Conservation (phyloP, 2,113 vertebrate genomes). For the Opisthocomus hoazin region DNA sequence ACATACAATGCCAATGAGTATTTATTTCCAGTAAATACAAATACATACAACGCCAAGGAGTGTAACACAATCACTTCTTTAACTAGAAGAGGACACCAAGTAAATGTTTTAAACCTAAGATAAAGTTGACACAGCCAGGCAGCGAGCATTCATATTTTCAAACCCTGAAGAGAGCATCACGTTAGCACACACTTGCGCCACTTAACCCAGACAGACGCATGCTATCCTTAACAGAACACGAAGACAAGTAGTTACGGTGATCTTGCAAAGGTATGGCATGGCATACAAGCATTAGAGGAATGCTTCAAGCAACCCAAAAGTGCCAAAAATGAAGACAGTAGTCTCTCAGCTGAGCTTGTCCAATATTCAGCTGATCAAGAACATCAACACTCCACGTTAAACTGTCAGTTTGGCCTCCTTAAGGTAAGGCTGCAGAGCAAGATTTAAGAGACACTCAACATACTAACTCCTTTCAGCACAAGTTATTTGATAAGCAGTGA, state of each 20-base stretch:
- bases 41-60: background rate
- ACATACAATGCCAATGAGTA: background rate
- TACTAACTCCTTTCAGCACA: background rate
- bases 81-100: background rate
- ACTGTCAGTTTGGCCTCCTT: background rate
- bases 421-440: background rate
- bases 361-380: background rate
- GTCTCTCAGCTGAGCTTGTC: background rate
- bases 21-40: background rate
- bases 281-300: background rate
- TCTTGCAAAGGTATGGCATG: background rate
- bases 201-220: fast-evolving
- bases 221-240: fast-evolving
- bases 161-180: background rate
- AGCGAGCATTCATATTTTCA: background rate
- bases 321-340: background rate
- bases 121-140: background rate
- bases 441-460: background rate
- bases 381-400: background rate
- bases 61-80: background rate
- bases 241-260: background rate
- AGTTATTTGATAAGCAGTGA: background rate
- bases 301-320: background rate
- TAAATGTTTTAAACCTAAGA: background rate
- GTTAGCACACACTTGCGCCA: fast-evolving